Evolutionary conservation across 2,888 invertebrate species (phyloP), one percentile per base, ranked within the genome.

Genomic region (Cartodere bifasciata): DNA sequence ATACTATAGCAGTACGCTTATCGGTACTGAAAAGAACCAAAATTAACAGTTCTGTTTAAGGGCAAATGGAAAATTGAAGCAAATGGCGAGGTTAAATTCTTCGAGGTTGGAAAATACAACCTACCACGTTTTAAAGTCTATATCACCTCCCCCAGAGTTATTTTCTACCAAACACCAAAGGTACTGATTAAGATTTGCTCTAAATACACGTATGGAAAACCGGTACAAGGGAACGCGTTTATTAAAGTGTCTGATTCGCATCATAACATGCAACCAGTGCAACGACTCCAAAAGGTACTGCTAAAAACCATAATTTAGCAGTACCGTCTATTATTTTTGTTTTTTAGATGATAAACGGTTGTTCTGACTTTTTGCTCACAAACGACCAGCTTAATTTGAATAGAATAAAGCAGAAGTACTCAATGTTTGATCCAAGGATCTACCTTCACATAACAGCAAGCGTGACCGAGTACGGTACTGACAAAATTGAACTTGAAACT

Each of bases 391-490:
- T 56, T 14, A 28, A 32, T 23, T 34, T 51, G 9, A 20, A 22
- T 4, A 29, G 32, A 2, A 35, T 49, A 2, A 39, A 40, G 17
- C 36, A 38, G 7, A 41, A 41, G 35, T 42, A 36, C 11, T 32
- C 38, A 14, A 29, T 35, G 15, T 34, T 37, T 14, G 47, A 50
- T 33, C 41, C 45, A n/a, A 48, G 42, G 37, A 39, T 45, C 7
- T 35, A 43, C 12, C 22, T 58, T 14, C 42, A 47, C 5, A 48
- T 68, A 15, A 53, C 58, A 28, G 68, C 65, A 1, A 63, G 53
- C 3, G 50, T 58, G 4, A 58, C 55, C 2, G 80, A 81, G 52
- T 65, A 71, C 20, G 76, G 75, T 11, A 78, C 78, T 0, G 68
- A 70, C 32, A 62, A 69, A 13, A 67, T 71, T 53, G 72, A 75